Percentiles rank a stretch among this genome's conserved stretches.
These are phyloP conservation scores for Meteorus sp. DNA, from an alignment of 1,140 invertebrate genomes.

Conservation along the genomic window DNA sequence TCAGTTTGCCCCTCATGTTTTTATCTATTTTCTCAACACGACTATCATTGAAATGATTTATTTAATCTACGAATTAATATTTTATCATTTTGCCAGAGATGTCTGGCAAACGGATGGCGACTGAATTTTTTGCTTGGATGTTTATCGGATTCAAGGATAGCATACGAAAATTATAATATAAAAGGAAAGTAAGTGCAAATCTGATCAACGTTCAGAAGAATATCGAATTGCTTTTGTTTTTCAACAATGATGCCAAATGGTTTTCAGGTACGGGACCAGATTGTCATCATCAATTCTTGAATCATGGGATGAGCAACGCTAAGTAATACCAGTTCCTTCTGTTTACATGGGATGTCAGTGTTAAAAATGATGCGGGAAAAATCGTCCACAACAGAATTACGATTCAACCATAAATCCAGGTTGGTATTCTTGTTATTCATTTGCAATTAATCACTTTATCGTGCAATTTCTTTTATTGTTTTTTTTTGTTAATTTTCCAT, in stretches of 20 bases:
- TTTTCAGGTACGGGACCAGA: slow-evolving; percentile 50
- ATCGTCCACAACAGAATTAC: slow-evolving; percentile 49
- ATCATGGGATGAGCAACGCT: slow-evolving; percentile 5
- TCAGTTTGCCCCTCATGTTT: no score
- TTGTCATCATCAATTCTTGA: slow-evolving; percentile 23
- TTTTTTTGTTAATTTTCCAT: slow-evolving; percentile 3
- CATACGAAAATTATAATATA: slow-evolving; percentile 16
- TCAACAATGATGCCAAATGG: slow-evolving; percentile 39
- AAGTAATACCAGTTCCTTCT: neutral
- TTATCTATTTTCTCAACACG: no score
- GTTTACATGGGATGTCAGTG: slow-evolving; percentile 13
- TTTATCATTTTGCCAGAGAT: no score
- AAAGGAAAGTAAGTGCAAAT: slow-evolving; percentile 5
- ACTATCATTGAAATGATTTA: no score
- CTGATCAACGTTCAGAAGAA: slow-evolving; percentile 3
- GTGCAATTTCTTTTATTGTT: slow-evolving; percentile 24
- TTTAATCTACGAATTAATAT: no score
- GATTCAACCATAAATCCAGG: slow-evolving; percentile 59
- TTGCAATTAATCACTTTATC: slow-evolving; percentile 28
- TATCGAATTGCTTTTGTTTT: slow-evolving; percentile 21
- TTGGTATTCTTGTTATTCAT: no score
- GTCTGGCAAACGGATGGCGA: no score
- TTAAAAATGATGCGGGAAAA: slow-evolving; percentile 13
- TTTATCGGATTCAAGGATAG: no score
- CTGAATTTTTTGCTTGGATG: no score